phyloP scores from a whole-genome alignment of 1,140 invertebrate species.

The Phymorhynchus buccinoides region DNA sequence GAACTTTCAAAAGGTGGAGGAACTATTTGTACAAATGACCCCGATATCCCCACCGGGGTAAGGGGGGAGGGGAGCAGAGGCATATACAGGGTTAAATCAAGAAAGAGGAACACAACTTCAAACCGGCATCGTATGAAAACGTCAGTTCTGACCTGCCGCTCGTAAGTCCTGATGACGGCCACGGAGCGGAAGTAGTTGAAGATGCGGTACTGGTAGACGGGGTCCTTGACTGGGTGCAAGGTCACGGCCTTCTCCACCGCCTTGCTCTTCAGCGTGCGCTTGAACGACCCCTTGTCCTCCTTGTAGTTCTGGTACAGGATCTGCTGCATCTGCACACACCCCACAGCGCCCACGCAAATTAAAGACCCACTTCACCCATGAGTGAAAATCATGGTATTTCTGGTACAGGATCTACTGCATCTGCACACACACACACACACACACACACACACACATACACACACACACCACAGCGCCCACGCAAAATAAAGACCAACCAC shows the following conservation, averaged over 20 bases:
- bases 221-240: constrained; percentile 95
- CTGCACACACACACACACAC: not conserved
- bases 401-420: constrained; percentile 7
- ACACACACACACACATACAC: constrained; percentile 2
- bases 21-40: too few species aligned
- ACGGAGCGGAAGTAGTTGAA: constrained; percentile 77
- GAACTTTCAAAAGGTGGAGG: too few species aligned
- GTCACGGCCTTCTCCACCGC: constrained; percentile 95
- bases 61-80: too few species aligned
- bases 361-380: not conserved
- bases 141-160: too few species aligned
- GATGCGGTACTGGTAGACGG: constrained; percentile 89
- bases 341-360: not conserved
- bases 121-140: too few species aligned
- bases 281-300: constrained; percentile 87
- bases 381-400: not conserved
- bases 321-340: constrained; percentile 89
- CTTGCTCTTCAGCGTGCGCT: constrained; percentile 86
- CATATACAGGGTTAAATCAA: too few species aligned
- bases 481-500: too few species aligned
- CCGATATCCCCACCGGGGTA: too few species aligned
- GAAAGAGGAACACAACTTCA: too few species aligned
- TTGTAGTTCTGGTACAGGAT: constrained; percentile 97
- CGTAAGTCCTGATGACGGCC: constrained; percentile 69
- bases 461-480: not conserved